Conservation (phyloP, 2,888 invertebrate genomes). For the Eumacrocentrus americanus region DNA sequence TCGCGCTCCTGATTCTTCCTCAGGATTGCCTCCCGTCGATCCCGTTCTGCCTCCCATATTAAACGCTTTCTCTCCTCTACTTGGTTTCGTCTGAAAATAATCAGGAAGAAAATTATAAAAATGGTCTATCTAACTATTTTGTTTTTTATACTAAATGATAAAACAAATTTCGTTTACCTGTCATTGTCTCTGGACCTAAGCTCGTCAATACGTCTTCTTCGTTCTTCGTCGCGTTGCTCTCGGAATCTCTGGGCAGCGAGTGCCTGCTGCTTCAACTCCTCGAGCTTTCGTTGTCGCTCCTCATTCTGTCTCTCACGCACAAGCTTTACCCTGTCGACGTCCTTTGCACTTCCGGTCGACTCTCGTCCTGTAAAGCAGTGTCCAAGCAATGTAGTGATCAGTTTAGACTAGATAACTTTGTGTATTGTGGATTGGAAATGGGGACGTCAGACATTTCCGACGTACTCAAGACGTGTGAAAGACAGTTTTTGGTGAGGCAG, state of each 20-base stretch:
- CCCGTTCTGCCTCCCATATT: constrained; percentile 88
- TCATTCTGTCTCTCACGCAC: constrained; percentile 88
- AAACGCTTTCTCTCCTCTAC: constrained; percentile 89
- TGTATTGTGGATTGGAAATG: no score
- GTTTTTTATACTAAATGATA: no score
- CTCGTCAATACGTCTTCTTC: constrained; percentile 82
- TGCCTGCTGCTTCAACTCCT: constrained; percentile 88
- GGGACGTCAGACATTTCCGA: no score
- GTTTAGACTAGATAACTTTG: no score
- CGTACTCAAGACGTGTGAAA: no score
- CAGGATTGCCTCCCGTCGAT: constrained; percentile 83
- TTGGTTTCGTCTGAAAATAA: constrained; percentile 59
- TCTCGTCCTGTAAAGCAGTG: constrained; percentile 53
- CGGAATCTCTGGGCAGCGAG: constrained; percentile 87
- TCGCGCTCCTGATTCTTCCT: constrained; percentile 86
- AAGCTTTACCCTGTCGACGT: constrained; percentile 62
- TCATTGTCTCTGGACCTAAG: constrained; percentile 79
- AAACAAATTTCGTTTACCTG: no score
- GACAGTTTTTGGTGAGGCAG: no score
- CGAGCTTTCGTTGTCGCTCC: constrained; percentile 85
- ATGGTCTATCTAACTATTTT: no score
- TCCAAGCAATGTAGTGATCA: no score
- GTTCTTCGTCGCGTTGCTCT: constrained; percentile 86
- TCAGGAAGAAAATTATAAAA: constrained; percentile 4
- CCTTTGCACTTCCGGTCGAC: constrained; percentile 53